Percentiles rank a stretch among this genome's conserved stretches.
These are phyloP conservation scores for Luscinia luscinia DNA, from an alignment of 2,797 vertebrate species.

Conservation along the genomic window DNA sequence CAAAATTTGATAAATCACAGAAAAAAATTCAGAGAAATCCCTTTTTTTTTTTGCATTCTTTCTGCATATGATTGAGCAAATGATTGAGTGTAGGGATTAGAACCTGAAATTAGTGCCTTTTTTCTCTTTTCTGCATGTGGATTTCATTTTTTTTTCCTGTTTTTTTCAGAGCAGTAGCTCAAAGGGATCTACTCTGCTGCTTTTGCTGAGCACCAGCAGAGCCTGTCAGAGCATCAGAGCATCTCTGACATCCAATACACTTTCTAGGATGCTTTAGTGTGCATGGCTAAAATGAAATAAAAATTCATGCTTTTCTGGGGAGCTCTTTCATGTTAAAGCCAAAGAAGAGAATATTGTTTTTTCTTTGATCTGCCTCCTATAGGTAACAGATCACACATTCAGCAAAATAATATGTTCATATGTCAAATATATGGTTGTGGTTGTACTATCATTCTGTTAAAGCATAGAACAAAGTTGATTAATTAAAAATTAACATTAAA, in stretches of 20 bases:
- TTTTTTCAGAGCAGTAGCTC: background rate
- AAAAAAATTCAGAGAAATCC: background rate
- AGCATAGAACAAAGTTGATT: constrained; percentile 6
- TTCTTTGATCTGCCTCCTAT: background rate
- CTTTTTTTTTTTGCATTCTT: background rate
- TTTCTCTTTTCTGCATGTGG: background rate
- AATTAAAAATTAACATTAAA: constrained; percentile 52
- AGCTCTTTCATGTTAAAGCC: background rate
- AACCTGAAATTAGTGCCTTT: background rate
- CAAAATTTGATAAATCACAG: background rate
- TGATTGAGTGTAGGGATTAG: background rate
- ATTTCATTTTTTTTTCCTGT: background rate
- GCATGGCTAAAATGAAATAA: background rate
- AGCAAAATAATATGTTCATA: background rate
- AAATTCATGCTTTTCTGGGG: background rate
- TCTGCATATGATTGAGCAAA: background rate
- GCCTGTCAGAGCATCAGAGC: background rate
- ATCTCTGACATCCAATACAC: background rate
- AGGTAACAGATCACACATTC: background rate
- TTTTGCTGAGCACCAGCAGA: background rate
- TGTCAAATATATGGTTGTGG: background rate
- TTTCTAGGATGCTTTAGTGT: background rate
- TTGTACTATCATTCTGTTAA: background rate
- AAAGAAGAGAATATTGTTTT: background rate
- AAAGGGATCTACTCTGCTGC: background rate